Conservation (phyloP, 2,888 invertebrate species). For the Tridacna gigas region DNA sequence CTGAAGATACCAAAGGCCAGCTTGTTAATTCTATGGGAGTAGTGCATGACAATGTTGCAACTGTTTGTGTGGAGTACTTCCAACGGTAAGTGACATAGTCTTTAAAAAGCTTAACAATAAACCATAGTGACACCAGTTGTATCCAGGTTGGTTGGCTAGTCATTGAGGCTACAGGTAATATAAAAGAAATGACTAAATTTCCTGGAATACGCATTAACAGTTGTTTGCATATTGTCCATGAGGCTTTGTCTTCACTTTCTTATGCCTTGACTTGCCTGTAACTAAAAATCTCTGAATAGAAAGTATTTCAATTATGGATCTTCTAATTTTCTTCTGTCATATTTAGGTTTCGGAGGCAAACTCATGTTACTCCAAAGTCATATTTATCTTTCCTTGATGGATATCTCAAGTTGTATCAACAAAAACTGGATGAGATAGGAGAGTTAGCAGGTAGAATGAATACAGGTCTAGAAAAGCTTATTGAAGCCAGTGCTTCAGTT, state of each 20-base stretch:
- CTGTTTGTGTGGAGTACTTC: constrained; percentile 80
- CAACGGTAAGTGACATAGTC: constrained; percentile 73
- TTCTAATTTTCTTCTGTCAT: too few relatives aligned
- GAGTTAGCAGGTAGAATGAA: constrained; percentile 88
- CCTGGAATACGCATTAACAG: too few relatives aligned
- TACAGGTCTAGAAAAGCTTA: constrained; percentile 80
- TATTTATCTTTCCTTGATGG: constrained; percentile 93
- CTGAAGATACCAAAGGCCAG: constrained; percentile 73
- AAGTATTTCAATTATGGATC: too few relatives aligned
- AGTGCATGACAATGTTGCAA: constrained; percentile 81
- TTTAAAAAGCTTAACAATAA: too few relatives aligned
- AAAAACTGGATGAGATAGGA: constrained; percentile 91
- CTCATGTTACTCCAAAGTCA: constrained; percentile 95
- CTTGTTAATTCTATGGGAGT: constrained; percentile 82
- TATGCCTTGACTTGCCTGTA: too few relatives aligned
- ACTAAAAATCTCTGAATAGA: too few relatives aligned
- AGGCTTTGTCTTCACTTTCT: too few relatives aligned
- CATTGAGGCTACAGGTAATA: too few relatives aligned
- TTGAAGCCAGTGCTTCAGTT: constrained; percentile 83
- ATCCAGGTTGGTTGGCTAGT: too few relatives aligned
- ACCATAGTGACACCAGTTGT: too few relatives aligned
- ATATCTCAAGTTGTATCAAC: constrained; percentile 91
- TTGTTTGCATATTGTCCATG: too few relatives aligned
- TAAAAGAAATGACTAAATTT: too few relatives aligned
- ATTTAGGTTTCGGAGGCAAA: constrained; percentile 90